Evolutionary conservation across 1,140 invertebrate species (phyloP).

Genomic region (Pseudachorutes palmiensis): DNA sequence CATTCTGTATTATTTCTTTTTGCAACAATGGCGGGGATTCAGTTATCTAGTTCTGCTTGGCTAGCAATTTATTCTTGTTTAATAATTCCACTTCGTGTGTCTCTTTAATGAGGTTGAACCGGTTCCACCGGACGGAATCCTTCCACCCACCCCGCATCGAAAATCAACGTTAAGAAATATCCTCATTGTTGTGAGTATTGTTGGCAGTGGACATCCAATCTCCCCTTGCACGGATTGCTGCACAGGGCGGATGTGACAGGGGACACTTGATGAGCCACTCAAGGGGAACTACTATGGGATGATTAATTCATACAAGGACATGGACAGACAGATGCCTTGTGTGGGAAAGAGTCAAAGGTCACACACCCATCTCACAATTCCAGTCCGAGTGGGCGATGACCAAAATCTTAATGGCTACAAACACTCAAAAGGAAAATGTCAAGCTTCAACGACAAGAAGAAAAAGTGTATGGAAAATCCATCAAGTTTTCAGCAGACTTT

Average conservation of each 20-base stretch:
- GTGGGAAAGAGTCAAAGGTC: too few relatives aligned
- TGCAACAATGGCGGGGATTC: background rate
- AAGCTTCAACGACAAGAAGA: background rate
- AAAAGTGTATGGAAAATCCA: background rate
- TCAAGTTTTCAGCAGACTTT: background rate
- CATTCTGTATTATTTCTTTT: background rate
- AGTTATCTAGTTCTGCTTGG: background rate
- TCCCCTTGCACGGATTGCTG: too few relatives aligned
- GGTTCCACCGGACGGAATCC: background rate
- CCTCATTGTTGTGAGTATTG: background rate
- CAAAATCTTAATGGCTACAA: too few relatives aligned
- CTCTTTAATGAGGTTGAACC: background rate
- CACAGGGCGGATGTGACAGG: too few relatives aligned
- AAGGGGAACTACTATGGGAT: too few relatives aligned
- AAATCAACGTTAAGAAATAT: background rate
- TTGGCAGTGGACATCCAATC: too few relatives aligned
- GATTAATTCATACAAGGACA: too few relatives aligned
- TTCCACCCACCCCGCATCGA: background rate
- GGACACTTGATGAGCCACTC: too few relatives aligned
- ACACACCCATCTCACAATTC: too few relatives aligned
- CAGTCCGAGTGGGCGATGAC: too few relatives aligned
- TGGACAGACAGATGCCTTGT: too few relatives aligned
- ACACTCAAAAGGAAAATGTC: too few relatives aligned
- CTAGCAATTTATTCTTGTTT: background rate
- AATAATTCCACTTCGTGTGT: background rate